These are phyloP conservation scores for Thalassarche chlororhynchos DNA, from an alignment of 2,113 vertebrate genomes.

Conservation along the genomic window DNA sequence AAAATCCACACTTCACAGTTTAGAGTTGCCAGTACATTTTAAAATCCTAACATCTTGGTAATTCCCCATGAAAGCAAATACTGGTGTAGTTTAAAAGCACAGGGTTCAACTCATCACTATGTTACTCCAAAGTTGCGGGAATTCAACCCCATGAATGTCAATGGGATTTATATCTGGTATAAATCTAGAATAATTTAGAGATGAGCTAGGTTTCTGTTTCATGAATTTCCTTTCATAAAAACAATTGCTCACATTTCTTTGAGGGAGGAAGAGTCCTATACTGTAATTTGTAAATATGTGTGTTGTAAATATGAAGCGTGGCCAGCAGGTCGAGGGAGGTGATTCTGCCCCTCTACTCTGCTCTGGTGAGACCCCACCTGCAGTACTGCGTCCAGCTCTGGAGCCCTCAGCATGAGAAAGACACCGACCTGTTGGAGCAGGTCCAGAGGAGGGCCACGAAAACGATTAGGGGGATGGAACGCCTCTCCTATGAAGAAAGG, in stretches of 20 bases:
- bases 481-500: too few relatives aligned
- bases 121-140: background rate
- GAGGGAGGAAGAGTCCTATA: background rate
- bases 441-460: too few relatives aligned
- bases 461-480: too few relatives aligned
- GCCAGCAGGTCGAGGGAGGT: too few relatives aligned
- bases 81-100: background rate
- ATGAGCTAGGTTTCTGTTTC: background rate
- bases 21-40: background rate
- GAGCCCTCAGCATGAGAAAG: too few relatives aligned
- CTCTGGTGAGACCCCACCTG: too few relatives aligned
- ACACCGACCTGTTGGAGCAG: too few relatives aligned
- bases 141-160: background rate
- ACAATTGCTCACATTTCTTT: background rate
- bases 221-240: background rate
- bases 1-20: background rate
- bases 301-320: too few relatives aligned
- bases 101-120: background rate
- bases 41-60: background rate
- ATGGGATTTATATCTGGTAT: background rate
- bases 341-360: too few relatives aligned
- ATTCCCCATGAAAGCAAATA: background rate
- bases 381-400: too few relatives aligned
- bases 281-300: background rate
- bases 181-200: background rate